phyloP scores from a whole-genome alignment of 92 coral and sea anemone genomes.

The Zoanthus solanderi region DNA sequence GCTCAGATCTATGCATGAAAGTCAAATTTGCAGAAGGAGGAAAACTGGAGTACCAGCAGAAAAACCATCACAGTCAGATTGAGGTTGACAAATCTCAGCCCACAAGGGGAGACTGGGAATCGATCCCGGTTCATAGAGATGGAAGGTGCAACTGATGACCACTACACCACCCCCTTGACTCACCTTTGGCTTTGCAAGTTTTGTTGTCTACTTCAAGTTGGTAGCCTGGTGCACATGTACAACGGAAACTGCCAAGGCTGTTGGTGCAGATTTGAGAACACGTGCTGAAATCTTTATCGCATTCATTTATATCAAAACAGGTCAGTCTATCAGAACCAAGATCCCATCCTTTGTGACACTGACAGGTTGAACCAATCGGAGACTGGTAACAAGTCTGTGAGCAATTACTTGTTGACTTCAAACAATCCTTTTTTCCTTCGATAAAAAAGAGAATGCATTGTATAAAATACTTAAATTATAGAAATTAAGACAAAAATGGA shows the following conservation, averaged over 20 bases:
- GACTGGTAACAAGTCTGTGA: constrained; percentile 35
- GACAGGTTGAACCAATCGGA: constrained; percentile 33
- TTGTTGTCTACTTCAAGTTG: constrained; percentile 1
- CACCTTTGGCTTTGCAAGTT: constrained; percentile 31
- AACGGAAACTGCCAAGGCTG: constrained; percentile 1
- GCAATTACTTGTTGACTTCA: not conserved
- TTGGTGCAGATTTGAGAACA: constrained; percentile 19
- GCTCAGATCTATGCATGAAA: no score
- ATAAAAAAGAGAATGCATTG: no score
- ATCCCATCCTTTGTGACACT: constrained; percentile 35
- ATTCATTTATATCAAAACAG: constrained; percentile 24
- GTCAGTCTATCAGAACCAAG: constrained; percentile 2
- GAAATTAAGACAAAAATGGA: not conserved
- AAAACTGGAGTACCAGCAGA: no score
- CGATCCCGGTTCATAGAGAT: no score
- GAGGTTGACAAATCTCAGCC: no score
- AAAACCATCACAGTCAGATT: no score
- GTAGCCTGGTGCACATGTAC: constrained; percentile 19
- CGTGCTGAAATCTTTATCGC: constrained; percentile 9
- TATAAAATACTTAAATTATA: not conserved
- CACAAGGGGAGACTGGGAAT: no score
- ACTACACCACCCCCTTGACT: not conserved
- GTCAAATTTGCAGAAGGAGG: no score
- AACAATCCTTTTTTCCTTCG: constrained; percentile 12
- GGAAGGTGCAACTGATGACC: no score